A percentile compares a stretch with the other conserved stretches of the same genome.
Conservation (phyloP, 2,113 vertebrate genomes). For the Cynoglossus semilaevis region DNA sequence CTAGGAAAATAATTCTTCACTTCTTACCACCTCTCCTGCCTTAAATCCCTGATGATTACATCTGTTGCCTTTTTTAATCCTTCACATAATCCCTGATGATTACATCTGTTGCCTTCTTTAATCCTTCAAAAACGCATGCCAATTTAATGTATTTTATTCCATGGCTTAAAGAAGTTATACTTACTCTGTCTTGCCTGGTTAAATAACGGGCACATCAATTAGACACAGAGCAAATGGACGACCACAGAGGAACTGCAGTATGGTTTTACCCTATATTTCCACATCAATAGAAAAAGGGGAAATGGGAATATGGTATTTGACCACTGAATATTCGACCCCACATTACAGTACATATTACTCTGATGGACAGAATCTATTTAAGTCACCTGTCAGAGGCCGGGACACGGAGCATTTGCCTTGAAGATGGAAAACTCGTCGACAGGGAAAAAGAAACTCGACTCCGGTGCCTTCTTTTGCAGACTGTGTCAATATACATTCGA, state of each 20-base stretch:
- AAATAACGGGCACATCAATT: too few species aligned
- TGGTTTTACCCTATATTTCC: constrained; percentile 26
- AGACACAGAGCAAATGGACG: constrained; percentile 16
- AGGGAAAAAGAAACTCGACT: constrained; percentile 53
- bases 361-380: constrained; percentile 57
- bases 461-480: constrained; percentile 57
- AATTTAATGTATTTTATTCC: neutral
- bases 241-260: neutral
- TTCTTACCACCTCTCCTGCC: too few species aligned
- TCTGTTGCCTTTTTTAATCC: too few species aligned
- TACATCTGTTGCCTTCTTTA: too few species aligned
- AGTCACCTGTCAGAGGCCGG: constrained; percentile 66
- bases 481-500: constrained; percentile 66
- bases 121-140: too few species aligned
- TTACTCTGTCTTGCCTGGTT: too few species aligned
- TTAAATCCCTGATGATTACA: too few species aligned
- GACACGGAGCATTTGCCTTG: constrained; percentile 55
- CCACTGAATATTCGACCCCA: constrained; percentile 10
- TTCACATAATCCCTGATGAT: too few species aligned
- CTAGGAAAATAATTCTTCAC: constrained; percentile 26
- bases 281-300: constrained; percentile 33
- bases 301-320: constrained; percentile 38
- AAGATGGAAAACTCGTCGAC: constrained; percentile 62
- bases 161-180: neutral
- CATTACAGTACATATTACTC: constrained; percentile 25